Conservation (phyloP, 2,113 vertebrate species). For the Tenrec ecaudatus region DNA sequence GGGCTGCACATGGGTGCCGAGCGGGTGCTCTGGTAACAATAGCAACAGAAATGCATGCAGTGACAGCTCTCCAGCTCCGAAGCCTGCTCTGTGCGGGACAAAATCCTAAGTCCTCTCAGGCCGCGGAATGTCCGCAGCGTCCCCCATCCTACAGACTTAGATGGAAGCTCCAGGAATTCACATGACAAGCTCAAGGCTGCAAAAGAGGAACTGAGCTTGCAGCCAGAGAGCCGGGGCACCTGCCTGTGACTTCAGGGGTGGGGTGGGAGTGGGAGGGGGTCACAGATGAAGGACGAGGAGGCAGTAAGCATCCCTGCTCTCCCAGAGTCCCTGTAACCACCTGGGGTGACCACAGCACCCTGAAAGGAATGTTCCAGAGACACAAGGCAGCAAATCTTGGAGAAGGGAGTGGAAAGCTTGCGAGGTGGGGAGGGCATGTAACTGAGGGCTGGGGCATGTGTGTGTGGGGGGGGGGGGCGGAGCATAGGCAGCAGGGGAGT, state of each 20-base stretch:
- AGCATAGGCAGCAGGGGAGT: no score
- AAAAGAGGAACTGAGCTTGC: background rate
- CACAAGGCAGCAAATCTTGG: background rate
- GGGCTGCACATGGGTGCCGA: background rate
- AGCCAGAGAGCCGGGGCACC: background rate
- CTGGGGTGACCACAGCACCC: background rate
- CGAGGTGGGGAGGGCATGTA: background rate
- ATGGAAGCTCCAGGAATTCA: background rate
- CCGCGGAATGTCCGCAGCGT: background rate
- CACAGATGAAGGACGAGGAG: background rate
- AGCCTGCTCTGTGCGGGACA: background rate
- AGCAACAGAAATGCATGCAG: background rate
- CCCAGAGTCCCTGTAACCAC: background rate
- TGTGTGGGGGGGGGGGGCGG: no score
- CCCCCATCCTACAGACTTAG: background rate
- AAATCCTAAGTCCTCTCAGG: background rate
- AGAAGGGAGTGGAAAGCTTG: background rate
- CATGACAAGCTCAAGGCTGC: background rate
- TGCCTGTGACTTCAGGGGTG: no score
- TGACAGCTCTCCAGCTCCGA: background rate
- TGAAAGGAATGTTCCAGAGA: background rate
- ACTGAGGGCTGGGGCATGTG: no score
- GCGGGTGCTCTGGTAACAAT: background rate
- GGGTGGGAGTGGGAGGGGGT: no score
- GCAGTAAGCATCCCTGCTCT: background rate